Evolutionary conservation across 2,888 invertebrate genomes (phyloP).

Genomic region (Dynastes hyllus): DNA sequence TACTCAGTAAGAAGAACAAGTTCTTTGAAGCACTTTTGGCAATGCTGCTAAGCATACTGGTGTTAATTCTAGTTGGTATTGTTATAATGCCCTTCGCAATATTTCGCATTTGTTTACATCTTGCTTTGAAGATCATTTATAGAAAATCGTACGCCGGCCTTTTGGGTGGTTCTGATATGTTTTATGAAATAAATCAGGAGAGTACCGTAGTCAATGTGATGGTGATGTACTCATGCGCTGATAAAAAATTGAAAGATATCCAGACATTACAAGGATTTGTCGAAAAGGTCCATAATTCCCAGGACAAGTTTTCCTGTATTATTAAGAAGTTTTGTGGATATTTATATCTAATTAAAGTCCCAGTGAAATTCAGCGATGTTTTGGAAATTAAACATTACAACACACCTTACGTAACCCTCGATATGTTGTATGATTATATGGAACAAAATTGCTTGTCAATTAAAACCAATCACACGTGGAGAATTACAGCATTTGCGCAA

Average conservation of each 20-base stretch:
- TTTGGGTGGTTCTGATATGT: slow-evolving; percentile 3
- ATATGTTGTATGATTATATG: neutral
- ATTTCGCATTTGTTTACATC: neutral
- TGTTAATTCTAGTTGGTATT: no score
- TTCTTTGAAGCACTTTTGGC: no score
- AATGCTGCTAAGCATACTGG: no score
- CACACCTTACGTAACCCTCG: neutral
- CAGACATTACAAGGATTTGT: neutral
- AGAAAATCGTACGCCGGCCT: neutral
- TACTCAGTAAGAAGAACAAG: no score
- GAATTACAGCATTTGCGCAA: slow-evolving; percentile 9
- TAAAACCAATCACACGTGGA: slow-evolving; percentile 18
- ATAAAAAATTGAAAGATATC: neutral
- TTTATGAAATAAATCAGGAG: slow-evolving; percentile 6
- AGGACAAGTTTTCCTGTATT: slow-evolving; percentile 1
- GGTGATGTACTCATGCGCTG: neutral
- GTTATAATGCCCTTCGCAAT: neutral
- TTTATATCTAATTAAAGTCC: slow-evolving; percentile 1
- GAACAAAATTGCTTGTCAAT: slow-evolving; percentile 12
- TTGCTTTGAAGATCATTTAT: slow-evolving; percentile 8
- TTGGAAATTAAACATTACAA: slow-evolving; percentile 1
- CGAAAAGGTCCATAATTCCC: neutral
- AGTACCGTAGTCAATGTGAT: neutral
- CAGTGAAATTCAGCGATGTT: neutral
- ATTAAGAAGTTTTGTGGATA: slow-evolving; percentile 19